phyloP scores from a whole-genome alignment of 2,888 invertebrate species.

The Lithophane socia region DNA sequence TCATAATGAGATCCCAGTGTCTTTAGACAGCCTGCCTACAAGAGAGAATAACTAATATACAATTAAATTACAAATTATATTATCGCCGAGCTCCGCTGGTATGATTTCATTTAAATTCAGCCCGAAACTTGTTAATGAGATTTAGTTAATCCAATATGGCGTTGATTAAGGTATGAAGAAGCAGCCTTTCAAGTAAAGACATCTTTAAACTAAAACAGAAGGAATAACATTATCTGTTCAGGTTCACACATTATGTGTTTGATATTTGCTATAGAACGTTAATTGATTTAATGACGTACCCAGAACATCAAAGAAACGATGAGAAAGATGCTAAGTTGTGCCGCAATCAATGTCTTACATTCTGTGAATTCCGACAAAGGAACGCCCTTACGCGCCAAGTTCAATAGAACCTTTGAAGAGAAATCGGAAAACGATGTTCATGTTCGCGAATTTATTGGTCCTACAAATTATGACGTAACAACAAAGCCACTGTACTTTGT shows the following conservation, averaged over 20 bases:
- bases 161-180: constrained; percentile 38
- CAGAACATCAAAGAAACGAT: constrained; percentile 40
- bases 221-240: background rate
- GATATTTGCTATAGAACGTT: constrained; percentile 9
- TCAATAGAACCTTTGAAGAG: constrained; percentile 66
- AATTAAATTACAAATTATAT: constrained; percentile 57
- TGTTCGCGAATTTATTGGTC: constrained; percentile 33
- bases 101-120: constrained; percentile 53
- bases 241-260: constrained; percentile 1
- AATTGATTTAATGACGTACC: constrained; percentile 36
- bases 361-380: constrained; percentile 63
- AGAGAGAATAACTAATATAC: constrained; percentile 49
- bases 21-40: constrained; percentile 48
- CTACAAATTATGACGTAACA: constrained; percentile 43
- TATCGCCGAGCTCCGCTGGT: constrained; percentile 27
- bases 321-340: constrained; percentile 42
- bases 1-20: constrained; percentile 51
- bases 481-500: constrained; percentile 15
- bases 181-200: constrained; percentile 21
- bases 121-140: constrained; percentile 47
- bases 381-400: constrained; percentile 57
- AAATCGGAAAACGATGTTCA: constrained; percentile 63
- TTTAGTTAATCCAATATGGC: constrained; percentile 48
- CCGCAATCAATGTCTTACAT: constrained; percentile 63
- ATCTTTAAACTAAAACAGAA: constrained; percentile 16